Conservation (phyloP, 2,797 vertebrate genomes). For the Halcyon badia region DNA sequence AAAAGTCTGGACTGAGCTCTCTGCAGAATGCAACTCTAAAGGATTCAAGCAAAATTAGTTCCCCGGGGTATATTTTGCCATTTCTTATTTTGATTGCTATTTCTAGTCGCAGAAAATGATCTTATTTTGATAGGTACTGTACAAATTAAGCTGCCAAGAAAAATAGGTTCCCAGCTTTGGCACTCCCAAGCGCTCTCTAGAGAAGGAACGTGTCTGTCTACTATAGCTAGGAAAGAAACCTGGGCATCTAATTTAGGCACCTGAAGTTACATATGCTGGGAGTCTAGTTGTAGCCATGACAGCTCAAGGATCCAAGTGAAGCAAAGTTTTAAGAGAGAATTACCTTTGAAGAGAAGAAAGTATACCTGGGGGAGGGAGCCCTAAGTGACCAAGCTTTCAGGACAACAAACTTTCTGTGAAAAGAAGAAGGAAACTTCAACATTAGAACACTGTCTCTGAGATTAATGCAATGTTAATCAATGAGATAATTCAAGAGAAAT, state of each 20-base stretch:
- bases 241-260: background rate
- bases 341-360: background rate
- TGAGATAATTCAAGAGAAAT: background rate
- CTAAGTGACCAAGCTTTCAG: background rate
- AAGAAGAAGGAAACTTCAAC: background rate
- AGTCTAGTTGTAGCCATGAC: background rate
- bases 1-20: background rate
- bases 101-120: background rate
- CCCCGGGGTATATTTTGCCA: background rate
- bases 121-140: background rate
- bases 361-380: background rate
- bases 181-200: background rate
- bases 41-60: slow-evolving; percentile 21
- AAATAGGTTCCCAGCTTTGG: background rate
- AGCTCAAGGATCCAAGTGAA: background rate
- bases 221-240: background rate
- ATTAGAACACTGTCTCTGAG: background rate
- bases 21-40: background rate
- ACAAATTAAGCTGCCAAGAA: background rate
- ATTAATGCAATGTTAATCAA: background rate
- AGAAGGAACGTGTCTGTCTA: background rate
- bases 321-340: background rate
- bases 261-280: background rate
- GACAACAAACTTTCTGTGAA: background rate
- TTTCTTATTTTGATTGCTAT: slow-evolving; percentile 2